These are phyloP conservation scores for Idaea aversata DNA, from an alignment of 2,888 invertebrate genomes.

Conservation along the genomic window DNA sequence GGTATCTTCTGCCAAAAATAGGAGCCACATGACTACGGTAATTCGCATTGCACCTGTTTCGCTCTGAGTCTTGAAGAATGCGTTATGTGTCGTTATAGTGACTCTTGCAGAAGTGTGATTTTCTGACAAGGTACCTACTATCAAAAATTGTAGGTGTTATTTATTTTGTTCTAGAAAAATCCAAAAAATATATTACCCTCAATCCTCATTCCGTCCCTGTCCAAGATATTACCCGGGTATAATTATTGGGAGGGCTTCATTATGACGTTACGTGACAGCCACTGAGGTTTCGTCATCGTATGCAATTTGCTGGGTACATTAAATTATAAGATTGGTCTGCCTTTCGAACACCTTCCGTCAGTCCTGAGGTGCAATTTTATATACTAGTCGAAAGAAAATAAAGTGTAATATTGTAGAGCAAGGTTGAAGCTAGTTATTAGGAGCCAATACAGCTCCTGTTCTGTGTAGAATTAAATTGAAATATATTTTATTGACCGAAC, in stretches of 20 bases:
- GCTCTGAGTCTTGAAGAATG: no score
- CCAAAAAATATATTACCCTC: constrained; percentile 7
- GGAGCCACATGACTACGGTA: no score
- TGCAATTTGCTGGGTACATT: constrained; percentile 57
- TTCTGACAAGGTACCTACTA: no score
- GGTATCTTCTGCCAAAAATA: no score
- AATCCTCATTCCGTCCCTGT: constrained; percentile 32
- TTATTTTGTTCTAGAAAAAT: no score
- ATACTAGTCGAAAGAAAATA: constrained; percentile 27
- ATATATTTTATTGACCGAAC: constrained; percentile 45
- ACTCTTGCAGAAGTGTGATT: no score
- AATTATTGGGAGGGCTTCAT: constrained; percentile 69
- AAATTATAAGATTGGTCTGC: constrained; percentile 44
- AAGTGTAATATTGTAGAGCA: constrained; percentile 24
- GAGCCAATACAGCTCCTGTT: constrained; percentile 35
- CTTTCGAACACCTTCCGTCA: constrained; percentile 30
- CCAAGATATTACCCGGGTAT: constrained; percentile 55
- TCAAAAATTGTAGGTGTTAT: no score
- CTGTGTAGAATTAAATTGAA: constrained; percentile 35
- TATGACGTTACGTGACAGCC: constrained; percentile 70
- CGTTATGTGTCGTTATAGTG: no score
- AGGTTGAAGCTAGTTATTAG: constrained; percentile 26
- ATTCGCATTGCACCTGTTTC: no score
- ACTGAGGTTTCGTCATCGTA: constrained; percentile 47
- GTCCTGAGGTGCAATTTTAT: constrained; percentile 15